phyloP scores from a whole-genome alignment of 1,140 invertebrate genomes.

The Homarus americanus region DNA sequence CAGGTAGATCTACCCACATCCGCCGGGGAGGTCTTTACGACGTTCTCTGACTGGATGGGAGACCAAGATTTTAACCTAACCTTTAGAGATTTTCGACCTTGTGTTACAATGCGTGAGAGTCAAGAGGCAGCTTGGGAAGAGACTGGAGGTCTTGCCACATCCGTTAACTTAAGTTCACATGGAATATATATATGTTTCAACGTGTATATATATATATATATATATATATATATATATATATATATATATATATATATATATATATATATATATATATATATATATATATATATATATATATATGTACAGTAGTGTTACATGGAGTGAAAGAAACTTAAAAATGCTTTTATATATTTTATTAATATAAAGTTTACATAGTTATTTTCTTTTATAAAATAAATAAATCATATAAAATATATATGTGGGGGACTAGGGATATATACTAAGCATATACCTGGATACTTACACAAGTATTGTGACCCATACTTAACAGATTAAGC shows the following conservation, averaged over 20 bases:
- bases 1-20: not conserved
- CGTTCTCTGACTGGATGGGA: too few relatives aligned
- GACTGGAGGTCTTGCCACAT: too few relatives aligned
- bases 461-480: not conserved
- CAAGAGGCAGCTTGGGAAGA: too few relatives aligned
- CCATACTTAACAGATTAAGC: too few relatives aligned
- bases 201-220: not conserved
- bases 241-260: not conserved
- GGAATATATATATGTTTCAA: too few relatives aligned
- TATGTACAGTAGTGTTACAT: not conserved
- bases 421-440: not conserved
- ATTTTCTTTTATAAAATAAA: too few relatives aligned
- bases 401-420: not conserved
- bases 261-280: conserved; percentile 38
- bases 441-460: not conserved
- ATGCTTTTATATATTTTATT: not conserved
- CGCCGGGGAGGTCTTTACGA: not conserved
- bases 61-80: too few relatives aligned
- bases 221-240: not conserved
- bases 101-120: too few relatives aligned
- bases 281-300: conserved; percentile 16
- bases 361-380: not conserved
- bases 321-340: not conserved
- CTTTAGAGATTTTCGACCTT: too few relatives aligned
- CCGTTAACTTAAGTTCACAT: too few relatives aligned